Base-by-base conservation (phyloP, 2,888 invertebrate genomes). In the Folsomia candida region DNA sequence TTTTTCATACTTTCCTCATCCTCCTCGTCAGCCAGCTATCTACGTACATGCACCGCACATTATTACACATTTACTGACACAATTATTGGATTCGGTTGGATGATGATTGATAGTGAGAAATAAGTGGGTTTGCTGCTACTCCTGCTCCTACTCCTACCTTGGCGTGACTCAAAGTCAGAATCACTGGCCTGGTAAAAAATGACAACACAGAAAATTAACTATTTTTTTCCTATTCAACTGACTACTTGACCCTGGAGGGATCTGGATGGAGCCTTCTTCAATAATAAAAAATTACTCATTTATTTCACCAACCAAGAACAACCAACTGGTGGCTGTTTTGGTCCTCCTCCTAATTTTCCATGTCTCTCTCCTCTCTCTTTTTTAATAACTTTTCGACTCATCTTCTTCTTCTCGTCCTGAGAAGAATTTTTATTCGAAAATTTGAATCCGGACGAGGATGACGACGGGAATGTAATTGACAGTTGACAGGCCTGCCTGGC, bases 71-170 rank as follows among this genome's bases (percentile, higher is more conserved):
- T 54, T 54, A 54, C 54, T 54, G 54, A 54, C 54, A 54, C 54
- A 54, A 54, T 54, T 54, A 54, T 54, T 54, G 54, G 54, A 54
- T 54, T 54, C 54, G 54, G 60, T 60, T 60, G 60, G 60, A 60
- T 60, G 68, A 76, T 78, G 78, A 78, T 78, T 78, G 72, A 78
- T 78, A 75, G 76, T 75, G 73, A 76, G 75, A 78, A 78, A 76
- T 76, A 74, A 78, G 70, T 75, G 75, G 73, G 68, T 78, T 60
- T 67, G 14, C 14, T 6, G 11, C 25, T 25, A 6, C 27, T 59
- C 59, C 3, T 25, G 3, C 6, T 57, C n/a, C n/a, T 57, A 57
- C 57, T 22, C 14, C 59, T 59, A 54, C 54, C 54, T 54, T 18
- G 54, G 54, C 54, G 54, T 73, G 72, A 62, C 57, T 64, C 54